Conservation (phyloP, 37 sponge, comb jelly and placozoan species). For the Agelas oroides region DNA sequence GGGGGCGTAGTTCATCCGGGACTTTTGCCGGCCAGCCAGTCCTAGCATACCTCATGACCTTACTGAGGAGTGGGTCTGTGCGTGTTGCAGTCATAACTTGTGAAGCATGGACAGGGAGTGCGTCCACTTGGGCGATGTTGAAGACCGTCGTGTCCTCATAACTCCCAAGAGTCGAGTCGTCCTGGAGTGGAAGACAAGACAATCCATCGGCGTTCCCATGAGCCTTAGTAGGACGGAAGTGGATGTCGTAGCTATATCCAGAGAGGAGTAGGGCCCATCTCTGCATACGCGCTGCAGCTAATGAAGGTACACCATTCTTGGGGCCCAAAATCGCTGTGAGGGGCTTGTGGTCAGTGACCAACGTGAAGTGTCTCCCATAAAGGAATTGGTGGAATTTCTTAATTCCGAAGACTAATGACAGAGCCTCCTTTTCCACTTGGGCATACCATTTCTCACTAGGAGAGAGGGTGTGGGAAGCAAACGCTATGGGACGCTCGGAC, state of each 20-base stretch:
- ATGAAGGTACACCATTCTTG: background rate
- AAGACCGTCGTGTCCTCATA: background rate
- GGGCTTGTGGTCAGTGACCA: slow-evolving; percentile 11
- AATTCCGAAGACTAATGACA: slow-evolving; percentile 6
- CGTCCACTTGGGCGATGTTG: background rate
- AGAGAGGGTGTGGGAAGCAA: slow-evolving; percentile 32
- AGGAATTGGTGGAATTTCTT: background rate
- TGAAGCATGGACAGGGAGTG: background rate
- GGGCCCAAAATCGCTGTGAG: background rate
- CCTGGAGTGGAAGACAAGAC: background rate
- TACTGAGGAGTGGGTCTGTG: slow-evolving; percentile 6
- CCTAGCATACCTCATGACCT: background rate
- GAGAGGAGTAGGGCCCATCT: slow-evolving; percentile 16
- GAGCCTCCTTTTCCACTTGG: slow-evolving; percentile 20
- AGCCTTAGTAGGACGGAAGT: slow-evolving; percentile 29
- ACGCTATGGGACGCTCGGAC: slow-evolving; percentile 48
- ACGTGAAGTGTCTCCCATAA: slow-evolving; percentile 1
- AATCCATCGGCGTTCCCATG: slow-evolving; percentile 58
- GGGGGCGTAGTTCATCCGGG: background rate
- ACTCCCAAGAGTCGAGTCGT: background rate
- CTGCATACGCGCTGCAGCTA: slow-evolving; percentile 15
- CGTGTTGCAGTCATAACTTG: slow-evolving; percentile 31
- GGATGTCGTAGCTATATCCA: slow-evolving; percentile 19
- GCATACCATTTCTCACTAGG: slow-evolving; percentile 14
- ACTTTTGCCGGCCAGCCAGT: background rate